Evolutionary conservation across 2,888 invertebrate species (phyloP).

Genomic region (Hemistola chrysoprasaria): DNA sequence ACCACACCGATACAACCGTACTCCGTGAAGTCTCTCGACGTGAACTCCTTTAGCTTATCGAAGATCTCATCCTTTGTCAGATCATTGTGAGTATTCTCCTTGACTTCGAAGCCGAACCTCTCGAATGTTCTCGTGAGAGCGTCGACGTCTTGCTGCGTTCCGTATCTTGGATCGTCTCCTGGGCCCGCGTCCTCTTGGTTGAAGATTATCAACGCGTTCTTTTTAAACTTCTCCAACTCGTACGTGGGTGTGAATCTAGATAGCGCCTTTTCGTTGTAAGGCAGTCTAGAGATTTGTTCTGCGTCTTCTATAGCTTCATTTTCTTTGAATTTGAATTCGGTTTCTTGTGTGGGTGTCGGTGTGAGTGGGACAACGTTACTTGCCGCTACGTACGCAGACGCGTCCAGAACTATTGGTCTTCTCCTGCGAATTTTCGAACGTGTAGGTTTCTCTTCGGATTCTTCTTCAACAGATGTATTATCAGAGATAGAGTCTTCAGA

Average conservation of each 20-base stretch:
- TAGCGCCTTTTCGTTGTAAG: slow-evolving; percentile 32
- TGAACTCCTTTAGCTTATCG: slow-evolving; percentile 42
- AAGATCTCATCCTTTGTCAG: slow-evolving; percentile 47
- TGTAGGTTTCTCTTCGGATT: no score
- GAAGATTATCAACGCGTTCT: slow-evolving; percentile 58
- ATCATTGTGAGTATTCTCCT: slow-evolving; percentile 38
- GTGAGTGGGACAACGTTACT: no score
- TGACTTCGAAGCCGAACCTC: slow-evolving; percentile 51
- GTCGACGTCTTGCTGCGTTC: slow-evolving; percentile 53
- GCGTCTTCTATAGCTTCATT: no score
- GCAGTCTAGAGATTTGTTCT: no score
- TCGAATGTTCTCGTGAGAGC: slow-evolving; percentile 47
- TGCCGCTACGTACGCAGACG: no score
- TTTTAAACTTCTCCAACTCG: slow-evolving; percentile 56
- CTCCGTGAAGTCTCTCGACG: slow-evolving; percentile 45
- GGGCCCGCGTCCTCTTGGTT: slow-evolving; percentile 50
- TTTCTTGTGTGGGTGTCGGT: no score
- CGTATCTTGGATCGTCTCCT: slow-evolving; percentile 44
- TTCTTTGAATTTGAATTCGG: no score
- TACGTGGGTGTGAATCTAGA: slow-evolving; percentile 49
- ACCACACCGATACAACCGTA: slow-evolving; percentile 60
- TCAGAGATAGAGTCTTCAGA: no score
- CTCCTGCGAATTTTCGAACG: no score
- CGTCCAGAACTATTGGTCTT: no score
- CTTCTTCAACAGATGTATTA: no score